Evolutionary conservation across 1,140 invertebrate genomes (phyloP).

Genomic region (Magallana angulata): DNA sequence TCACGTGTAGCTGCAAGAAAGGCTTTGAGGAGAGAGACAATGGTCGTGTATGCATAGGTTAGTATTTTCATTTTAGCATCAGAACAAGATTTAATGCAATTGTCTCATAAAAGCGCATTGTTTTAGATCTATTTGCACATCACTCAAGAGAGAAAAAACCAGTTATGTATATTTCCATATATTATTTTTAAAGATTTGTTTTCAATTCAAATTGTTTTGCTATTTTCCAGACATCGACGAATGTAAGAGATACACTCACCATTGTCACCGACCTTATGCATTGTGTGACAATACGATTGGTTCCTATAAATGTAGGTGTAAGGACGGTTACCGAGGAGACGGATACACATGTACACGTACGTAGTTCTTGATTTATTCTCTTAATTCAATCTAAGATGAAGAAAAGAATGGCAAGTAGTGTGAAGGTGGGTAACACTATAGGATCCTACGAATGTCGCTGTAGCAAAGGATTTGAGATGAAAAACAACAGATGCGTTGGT

Average conservation of each 20-base stretch:
- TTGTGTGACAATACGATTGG: background rate
- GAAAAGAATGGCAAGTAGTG: too few relatives aligned
- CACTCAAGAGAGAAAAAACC: too few relatives aligned
- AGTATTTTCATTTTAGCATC: background rate
- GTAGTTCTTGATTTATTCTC: background rate
- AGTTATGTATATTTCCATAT: too few relatives aligned
- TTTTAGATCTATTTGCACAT: too few relatives aligned
- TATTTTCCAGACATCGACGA: slow-evolving; percentile 3
- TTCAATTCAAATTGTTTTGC: background rate
- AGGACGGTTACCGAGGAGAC: background rate
- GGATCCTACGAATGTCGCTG: slow-evolving; percentile 5
- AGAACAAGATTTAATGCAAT: too few relatives aligned
- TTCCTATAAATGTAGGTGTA: slow-evolving; percentile 26
- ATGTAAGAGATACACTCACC: slow-evolving; percentile 7
- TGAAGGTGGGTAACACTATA: background rate
- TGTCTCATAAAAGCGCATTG: too few relatives aligned
- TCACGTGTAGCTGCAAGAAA: background rate
- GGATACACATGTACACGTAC: background rate
- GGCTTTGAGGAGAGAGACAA: background rate
- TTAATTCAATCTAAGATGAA: too few relatives aligned
- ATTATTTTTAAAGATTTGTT: too few relatives aligned
- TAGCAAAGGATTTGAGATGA: background rate
- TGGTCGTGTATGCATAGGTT: background rate
- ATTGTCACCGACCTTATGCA: slow-evolving; percentile 12
- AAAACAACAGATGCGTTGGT: background rate